Percentiles rank a stretch among this genome's conserved stretches.
These are phyloP conservation scores for Mobula hypostoma DNA, from an alignment of 2,113 vertebrate genomes.

Conservation along the genomic window DNA sequence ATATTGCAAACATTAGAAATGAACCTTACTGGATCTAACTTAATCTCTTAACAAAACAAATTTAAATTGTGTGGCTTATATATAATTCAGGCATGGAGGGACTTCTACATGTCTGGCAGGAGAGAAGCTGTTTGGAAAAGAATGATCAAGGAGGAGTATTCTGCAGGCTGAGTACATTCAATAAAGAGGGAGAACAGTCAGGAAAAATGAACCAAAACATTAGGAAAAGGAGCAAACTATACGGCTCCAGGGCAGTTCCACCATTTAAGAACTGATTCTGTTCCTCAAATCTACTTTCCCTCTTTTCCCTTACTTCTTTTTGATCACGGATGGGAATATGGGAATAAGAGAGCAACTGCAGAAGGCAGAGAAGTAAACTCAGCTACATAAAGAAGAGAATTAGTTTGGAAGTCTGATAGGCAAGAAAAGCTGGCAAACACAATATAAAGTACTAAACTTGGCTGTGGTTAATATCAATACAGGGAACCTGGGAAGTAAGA, in stretches of 20 bases:
- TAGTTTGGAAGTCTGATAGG: no score
- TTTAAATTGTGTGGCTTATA: background rate
- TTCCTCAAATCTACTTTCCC: no score
- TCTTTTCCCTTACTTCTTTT: no score
- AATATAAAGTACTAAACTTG: no score
- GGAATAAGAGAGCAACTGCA: no score
- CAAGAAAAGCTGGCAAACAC: no score
- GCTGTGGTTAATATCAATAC: no score
- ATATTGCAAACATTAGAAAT: background rate
- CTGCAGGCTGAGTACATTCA: background rate
- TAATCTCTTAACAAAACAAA: background rate
- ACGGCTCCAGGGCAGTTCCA: background rate
- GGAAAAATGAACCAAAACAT: background rate
- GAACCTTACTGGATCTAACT: background rate
- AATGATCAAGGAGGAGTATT: background rate
- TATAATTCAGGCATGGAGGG: background rate
- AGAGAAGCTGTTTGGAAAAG: background rate
- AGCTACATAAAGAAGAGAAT: no score
- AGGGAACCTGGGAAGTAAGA: no score
- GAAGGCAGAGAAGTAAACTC: no score
- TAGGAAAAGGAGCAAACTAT: background rate
- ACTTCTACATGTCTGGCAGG: background rate
- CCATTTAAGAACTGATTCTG: no score
- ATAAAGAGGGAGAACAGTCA: background rate
- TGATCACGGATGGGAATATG: no score